A percentile compares a stretch with the other conserved stretches of the same genome.
Evolutionary conservation across 1,140 invertebrate species (phyloP).

Genomic region (Sinella curviseta): DNA sequence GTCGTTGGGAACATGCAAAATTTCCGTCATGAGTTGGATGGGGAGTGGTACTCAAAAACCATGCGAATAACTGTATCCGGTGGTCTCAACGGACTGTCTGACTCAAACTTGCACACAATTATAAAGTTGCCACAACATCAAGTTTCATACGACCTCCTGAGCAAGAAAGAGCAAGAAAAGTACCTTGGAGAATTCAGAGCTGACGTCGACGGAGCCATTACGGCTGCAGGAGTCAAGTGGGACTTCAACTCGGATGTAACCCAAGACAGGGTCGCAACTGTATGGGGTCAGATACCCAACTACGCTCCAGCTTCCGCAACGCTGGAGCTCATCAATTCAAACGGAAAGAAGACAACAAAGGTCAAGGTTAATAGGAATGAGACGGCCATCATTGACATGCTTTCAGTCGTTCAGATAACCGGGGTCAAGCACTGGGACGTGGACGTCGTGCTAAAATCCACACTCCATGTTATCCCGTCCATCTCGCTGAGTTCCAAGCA

Average conservation of each 20-base stretch:
- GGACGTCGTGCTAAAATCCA: neutral
- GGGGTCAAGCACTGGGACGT: neutral
- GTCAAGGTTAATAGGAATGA: neutral
- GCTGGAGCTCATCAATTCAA: neutral
- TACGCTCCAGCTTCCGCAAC: slow-evolving; percentile 25
- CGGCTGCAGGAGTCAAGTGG: slow-evolving; percentile 30
- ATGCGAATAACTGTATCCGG: neutral
- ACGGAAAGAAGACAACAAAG: neutral
- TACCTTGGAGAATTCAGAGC: slow-evolving; percentile 6
- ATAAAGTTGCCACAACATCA: neutral
- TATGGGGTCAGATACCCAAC: slow-evolving; percentile 23
- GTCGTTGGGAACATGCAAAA: neutral
- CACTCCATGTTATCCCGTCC: neutral
- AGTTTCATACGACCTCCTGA: neutral
- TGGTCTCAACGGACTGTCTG: neutral
- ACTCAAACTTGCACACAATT: slow-evolving; percentile 7
- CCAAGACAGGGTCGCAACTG: slow-evolving; percentile 7
- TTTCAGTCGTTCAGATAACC: neutral
- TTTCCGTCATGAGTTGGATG: neutral
- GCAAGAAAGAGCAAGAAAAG: neutral
- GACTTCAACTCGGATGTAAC: neutral
- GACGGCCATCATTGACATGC: neutral
- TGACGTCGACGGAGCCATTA: neutral
- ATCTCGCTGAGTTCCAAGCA: neutral
- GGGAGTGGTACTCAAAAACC: neutral